Evolutionary conservation across 1,140 invertebrate species (phyloP).

Genomic region (Pseudomyrmex sp.): DNA sequence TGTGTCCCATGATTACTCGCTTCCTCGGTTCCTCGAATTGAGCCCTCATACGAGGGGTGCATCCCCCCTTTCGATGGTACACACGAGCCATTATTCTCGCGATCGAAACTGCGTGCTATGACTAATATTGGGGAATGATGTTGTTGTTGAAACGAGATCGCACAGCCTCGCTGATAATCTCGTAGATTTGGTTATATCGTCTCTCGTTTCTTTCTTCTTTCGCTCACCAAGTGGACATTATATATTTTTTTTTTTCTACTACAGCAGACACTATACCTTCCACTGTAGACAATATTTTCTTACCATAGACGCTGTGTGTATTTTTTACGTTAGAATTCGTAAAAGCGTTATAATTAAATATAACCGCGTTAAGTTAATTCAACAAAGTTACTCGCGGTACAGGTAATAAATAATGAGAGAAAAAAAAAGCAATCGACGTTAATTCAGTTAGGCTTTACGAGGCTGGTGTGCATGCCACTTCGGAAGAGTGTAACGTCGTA

Average conservation of each 20-base stretch:
- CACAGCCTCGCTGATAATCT: background rate
- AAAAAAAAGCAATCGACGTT: background rate
- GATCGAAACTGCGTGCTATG: constrained; percentile 60
- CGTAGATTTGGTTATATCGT: background rate
- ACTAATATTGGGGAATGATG: constrained; percentile 51
- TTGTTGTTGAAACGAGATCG: background rate
- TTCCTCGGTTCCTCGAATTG: constrained; percentile 20
- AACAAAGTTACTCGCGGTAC: background rate
- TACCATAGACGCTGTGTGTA: too few relatives aligned
- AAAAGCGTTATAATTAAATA: too few relatives aligned
- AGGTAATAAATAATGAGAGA: constrained; percentile 1
- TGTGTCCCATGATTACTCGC: constrained; percentile 59
- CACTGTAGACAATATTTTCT: too few relatives aligned
- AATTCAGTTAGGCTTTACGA: constrained; percentile 32
- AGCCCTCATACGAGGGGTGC: constrained; percentile 31
- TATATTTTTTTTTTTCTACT: too few relatives aligned
- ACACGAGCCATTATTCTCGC: constrained; percentile 33
- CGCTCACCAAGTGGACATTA: too few relatives aligned
- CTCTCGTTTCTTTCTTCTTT: background rate
- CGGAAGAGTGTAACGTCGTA: constrained; percentile 11
- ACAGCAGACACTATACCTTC: too few relatives aligned
- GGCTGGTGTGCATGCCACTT: background rate
- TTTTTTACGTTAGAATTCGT: too few relatives aligned
- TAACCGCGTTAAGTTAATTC: background rate
- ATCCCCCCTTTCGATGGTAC: constrained; percentile 34